Evolutionary conservation across 2,797 vertebrate genomes (phyloP), one percentile per base, ranked within the genome.

Genomic region (Rhadinocentrus ornatus): DNA sequence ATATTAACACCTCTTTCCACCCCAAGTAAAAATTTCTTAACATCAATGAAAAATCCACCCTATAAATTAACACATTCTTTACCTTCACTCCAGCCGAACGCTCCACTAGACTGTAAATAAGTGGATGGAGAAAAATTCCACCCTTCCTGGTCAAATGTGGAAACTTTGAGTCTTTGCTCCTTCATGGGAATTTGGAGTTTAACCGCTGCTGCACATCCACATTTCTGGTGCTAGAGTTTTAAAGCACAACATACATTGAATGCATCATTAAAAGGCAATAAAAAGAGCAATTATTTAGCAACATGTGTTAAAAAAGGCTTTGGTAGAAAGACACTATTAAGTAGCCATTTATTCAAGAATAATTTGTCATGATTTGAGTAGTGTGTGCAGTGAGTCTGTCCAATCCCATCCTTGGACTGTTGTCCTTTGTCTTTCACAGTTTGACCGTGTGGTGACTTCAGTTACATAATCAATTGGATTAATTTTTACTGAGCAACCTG

Each of bases 121-220:
- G 52, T 46, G 53, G 56, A 50, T 35, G 41, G 61, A 70, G 66
- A 50, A 73, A 57, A 52, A 73, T 73, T 85, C 85, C 89, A 82
- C 89, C 87, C 84, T 86, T 73, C 74, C 80, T 78, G 76, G 59
- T 83, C 63, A 65, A 71, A 68, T 83, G 83, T 89, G 89, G 85
- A 91, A 90, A 88, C 80, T 86, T 68, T 89, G 85, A 91, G 83
- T 37, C 68, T 83, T 78, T 63, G 54, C 69, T 88, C 63, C 69
- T 87, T 35, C 8, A 60, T 46, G 64, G 73, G 82, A 72, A 72
- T 74, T 74, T 58, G 56, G 82, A 73, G 65, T 80, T 73, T 32
- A 29, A 63, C 44, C 55, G 26, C 59, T 73, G 53, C 57, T 72
- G 66, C 16, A 8, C 44, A 48, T 62, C 32, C 41, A 39, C 68